Conservation (phyloP, 2,113 vertebrate species). For the Etheostoma cragini region DNA sequence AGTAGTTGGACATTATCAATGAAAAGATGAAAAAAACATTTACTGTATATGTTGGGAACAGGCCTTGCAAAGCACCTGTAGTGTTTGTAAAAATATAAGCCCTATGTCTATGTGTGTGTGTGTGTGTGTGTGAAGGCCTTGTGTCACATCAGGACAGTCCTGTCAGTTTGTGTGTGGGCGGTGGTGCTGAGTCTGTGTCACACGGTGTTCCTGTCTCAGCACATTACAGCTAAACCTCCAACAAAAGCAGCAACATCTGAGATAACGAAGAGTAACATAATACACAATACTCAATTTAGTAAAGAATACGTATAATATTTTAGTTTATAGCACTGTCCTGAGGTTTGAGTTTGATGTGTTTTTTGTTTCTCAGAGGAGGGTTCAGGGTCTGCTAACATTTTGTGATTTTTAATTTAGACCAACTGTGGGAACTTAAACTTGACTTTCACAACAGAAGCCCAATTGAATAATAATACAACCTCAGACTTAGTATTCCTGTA, state of each 20-base stretch:
- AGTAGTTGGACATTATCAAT: neutral
- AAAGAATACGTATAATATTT: neutral
- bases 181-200: conserved; percentile 41
- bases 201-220: conserved; percentile 56
- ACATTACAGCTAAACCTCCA: conserved; percentile 44
- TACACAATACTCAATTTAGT: neutral
- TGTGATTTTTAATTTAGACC: neutral
- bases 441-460: neutral
- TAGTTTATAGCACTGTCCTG: neutral
- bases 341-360: neutral
- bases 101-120: neutral
- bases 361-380: neutral
- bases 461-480: neutral
- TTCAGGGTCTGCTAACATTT: neutral
- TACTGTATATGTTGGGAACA: neutral
- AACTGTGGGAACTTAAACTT: conserved; percentile 5
- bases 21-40: neutral
- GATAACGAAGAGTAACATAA: neutral
- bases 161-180: conserved; percentile 35
- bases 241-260: conserved; percentile 25
- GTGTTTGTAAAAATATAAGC: neutral
- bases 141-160: conserved; percentile 29
- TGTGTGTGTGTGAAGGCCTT: neutral
- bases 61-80: neutral
- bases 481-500: neutral